Base-by-base conservation (phyloP, 2,113 vertebrate species). In the Rattus rattus region DNA sequence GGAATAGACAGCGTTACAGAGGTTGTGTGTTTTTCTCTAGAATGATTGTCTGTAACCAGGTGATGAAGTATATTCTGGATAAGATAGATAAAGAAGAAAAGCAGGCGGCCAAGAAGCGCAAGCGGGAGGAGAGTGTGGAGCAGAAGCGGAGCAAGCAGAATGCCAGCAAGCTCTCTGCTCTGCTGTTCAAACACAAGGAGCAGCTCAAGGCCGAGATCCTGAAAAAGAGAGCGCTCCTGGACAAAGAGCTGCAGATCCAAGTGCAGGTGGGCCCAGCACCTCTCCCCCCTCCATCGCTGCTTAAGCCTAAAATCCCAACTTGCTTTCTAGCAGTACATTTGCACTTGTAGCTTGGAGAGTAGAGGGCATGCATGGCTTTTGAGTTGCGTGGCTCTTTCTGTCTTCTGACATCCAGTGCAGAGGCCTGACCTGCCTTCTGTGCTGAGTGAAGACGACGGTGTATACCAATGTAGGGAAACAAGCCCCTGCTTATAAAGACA, bases 41-140 rank as follows among this genome's bases (percentile, higher is more conserved):
- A 98, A 99, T 99, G 99, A 99, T 99, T 84, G 99, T 99, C 90
- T 99, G 99, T 98, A 99, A 99, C 98, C 99, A 99, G 98, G 99
- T 99, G 98, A 99, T 99, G 99, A 99, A 99, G 98, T 99, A 99
- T 96, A 99, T 99, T 97, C 99, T 99, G 93, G 99, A 99, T 99
- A 99, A 99, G 98, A 99, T 99, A 81, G 99, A 99, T 98, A 99
- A 99, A 98, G 99, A 99, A 81, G 99, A 99, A 98, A 99, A 99
- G 96, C 99, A 99, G 98, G 99, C 99, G 49, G 99, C 99, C 43
- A 99, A 99, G 98, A 99, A 99, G 97, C 98, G 99, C 59, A 99
- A 99, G 95, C 99, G 99, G 14, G 99, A 99, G 96, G 99, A 99
- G 98, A 99, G 99, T 0, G 99, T 99, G 97, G 99, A 99, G 95